Evolutionary conservation across 2,113 vertebrate genomes (phyloP), one percentile per base, ranked within the genome.

Genomic region (Ictidomys tridecemlineatus): DNA sequence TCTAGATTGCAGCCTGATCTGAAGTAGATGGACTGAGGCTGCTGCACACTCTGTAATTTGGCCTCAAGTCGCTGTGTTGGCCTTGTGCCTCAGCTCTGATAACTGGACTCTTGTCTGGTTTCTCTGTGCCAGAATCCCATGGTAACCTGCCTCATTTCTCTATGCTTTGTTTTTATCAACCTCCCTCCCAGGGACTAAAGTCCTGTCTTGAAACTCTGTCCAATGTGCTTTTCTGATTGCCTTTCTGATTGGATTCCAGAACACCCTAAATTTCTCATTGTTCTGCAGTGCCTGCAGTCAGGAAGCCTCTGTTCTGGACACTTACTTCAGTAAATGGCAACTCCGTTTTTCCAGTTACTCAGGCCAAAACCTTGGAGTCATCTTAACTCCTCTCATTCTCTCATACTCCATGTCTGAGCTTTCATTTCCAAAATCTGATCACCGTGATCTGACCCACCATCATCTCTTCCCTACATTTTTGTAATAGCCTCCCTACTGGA

Each of bases 91-190:
- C 48, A 17, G 88, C 72, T 77, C 69, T 88, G 89, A 97, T 85
- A 91, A 87, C 85, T 96, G 97, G 93, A 85, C 89, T 85, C 84
- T 87, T 86, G 92, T 96, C 85, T 70, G 86, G 4, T 32, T 90
- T 30, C 13, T 61, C 34, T 17, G 20, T 94, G 94, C 97, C 90
- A 90, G 87, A 85, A 85, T 95, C 72, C 94, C 94, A 85, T 91
- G 95, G 96, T 91, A 88, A 95, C 94, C 67, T 56, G 79, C 69
- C 70, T 89, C 1, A 0, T 79, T 72, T 77, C 85, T 84, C 77
- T 53, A 67, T 26, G 82, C 76, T 65, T 77, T 80, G 76, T 87
- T 90, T 96, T 94, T 96, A 91, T 94, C 89, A 76, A 65, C 88
- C 65, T 96, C n/a, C 28, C 89, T 96, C 96, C 85, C 67, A 22